Conservation (phyloP, 1,140 invertebrate species). For the Rhizoglyphus robini region DNA sequence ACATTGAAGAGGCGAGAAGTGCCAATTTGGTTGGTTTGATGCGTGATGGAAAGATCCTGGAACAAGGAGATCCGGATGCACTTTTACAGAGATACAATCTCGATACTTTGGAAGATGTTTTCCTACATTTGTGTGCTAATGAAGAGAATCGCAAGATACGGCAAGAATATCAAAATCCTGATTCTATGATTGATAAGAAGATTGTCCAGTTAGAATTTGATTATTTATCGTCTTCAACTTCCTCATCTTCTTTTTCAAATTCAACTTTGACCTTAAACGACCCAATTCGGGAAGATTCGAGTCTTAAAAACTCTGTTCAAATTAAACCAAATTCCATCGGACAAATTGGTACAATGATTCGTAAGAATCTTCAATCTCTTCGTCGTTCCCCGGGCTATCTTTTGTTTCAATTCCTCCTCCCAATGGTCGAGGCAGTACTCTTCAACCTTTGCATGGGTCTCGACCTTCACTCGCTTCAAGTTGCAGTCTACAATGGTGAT, state of each 20-base stretch:
- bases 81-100: conserved; percentile 67
- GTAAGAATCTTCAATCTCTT: conserved; percentile 22
- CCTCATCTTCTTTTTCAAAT: not conserved
- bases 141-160: not conserved
- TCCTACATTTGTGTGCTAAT: conserved; percentile 71
- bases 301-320: too few species aligned
- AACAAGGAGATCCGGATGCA: conserved; percentile 73
- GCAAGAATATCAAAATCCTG: not conserved
- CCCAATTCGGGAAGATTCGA: too few species aligned
- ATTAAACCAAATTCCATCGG: not conserved
- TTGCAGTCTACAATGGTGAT: conserved; percentile 55
- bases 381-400: conserved; percentile 25
- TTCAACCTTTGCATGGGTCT: conserved; percentile 85
- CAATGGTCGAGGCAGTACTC: conserved; percentile 77
- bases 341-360: not conserved
- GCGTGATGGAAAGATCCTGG: conserved; percentile 38
- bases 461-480: conserved; percentile 60
- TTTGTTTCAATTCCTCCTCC: conserved; percentile 70
- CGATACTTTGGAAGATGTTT: conserved; percentile 76
- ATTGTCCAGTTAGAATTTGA: not conserved
- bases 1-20: conserved; percentile 36
- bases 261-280: not conserved
- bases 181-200: too few species aligned
- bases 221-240: not conserved
- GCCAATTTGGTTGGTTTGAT: conserved; percentile 41